phyloP scores from a whole-genome alignment of 2,797 vertebrate genomes.

The Mormyrus hasselquistii region DNA sequence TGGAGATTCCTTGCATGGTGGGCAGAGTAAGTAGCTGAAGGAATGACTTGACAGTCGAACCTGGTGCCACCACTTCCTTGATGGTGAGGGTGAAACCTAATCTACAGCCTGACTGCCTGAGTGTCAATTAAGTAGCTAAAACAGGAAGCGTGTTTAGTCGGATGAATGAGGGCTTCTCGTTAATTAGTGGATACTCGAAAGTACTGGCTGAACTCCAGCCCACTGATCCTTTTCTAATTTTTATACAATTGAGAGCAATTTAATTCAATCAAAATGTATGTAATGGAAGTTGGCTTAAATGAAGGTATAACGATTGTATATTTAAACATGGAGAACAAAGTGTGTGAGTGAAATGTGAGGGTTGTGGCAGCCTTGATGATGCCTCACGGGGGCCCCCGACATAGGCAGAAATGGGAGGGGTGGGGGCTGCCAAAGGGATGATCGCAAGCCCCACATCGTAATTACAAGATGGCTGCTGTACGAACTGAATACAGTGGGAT shows the following conservation, averaged over 20 bases:
- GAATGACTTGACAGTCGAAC: neutral
- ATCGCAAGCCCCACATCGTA: neutral
- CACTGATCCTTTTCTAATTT: neutral
- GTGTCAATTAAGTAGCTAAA: slow-evolving; percentile 20
- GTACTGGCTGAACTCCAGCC: neutral
- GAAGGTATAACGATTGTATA: neutral
- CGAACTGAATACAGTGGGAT: neutral
- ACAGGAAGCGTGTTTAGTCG: neutral
- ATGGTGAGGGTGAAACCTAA: neutral
- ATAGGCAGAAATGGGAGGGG: neutral
- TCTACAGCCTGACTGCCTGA: slow-evolving; percentile 12
- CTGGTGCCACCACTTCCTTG: neutral
- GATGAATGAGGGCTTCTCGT: slow-evolving; percentile 8
- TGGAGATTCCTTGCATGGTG: neutral
- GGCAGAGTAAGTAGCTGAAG: neutral
- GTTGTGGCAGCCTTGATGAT: neutral
- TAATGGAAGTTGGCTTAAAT: neutral
- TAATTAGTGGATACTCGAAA: neutral
- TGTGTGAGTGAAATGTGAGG: neutral
- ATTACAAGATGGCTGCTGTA: neutral
- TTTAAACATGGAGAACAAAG: neutral
- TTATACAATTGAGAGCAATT: neutral
- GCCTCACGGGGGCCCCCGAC: neutral
- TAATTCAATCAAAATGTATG: neutral
- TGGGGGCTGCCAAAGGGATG: neutral